Evolutionary conservation across 2,797 vertebrate species (phyloP), one percentile per base, ranked within the genome.

Genomic region (Diceros bicornis): DNA sequence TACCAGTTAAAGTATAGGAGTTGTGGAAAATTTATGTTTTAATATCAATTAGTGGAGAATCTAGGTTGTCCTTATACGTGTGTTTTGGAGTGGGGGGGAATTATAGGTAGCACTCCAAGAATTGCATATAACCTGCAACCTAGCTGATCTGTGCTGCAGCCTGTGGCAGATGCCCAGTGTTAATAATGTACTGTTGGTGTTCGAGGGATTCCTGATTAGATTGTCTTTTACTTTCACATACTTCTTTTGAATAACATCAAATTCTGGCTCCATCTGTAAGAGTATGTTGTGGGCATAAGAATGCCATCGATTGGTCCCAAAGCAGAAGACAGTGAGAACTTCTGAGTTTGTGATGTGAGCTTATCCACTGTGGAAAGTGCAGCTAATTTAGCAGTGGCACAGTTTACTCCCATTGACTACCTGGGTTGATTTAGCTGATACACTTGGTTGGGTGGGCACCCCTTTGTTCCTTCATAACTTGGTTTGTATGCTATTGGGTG

Each of bases 121-220:
- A 20, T 4, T 50, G 13, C 14, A 6, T 2, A 0, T 57, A 4
- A 6, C 52, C 32, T 64, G 32, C 10, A 29, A 2, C 44, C n/a
- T n/a, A 16, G 57, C 55, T 27, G 41, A 14, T 57, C 62, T 52
- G 8, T 37, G 50, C 29, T 32, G 1, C 6, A 44, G 52, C 41
- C 2, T 37, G 6, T 32, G 47, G 59, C 68, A 55, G 10, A 41
- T 37, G 5, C 77, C 47, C 29, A 6, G 47, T 25, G 55, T 55
- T 32, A 25, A 12, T 47, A 52, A 52, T 52, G 55, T 10, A 3
- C 88, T 68, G 6, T 32, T 55, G 4, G 20, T 72, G 41, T 37
- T 75, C 11, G 44, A 75, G 55, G 12, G 6, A 52, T 88, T 37
- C 29, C 69, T 37, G 29, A 59, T 34, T 23, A 47, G 14, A 1